Evolutionary conservation across 2,888 invertebrate species (phyloP).

Genomic region (Emmelina monodactyla): DNA sequence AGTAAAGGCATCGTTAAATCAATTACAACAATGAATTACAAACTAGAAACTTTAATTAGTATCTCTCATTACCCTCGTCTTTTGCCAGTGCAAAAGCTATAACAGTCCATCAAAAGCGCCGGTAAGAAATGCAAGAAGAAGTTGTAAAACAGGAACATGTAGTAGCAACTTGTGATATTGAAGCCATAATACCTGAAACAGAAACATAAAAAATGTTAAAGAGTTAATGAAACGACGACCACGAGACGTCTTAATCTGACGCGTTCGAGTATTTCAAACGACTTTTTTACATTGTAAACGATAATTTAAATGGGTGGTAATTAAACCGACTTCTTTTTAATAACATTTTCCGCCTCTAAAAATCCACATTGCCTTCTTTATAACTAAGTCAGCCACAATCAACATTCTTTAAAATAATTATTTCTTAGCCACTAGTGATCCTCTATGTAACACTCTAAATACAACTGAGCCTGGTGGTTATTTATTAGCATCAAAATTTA

Average conservation of each 20-base stretch:
- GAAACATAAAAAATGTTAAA: too few relatives aligned
- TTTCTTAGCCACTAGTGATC: neutral
- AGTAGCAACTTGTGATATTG: constrained; percentile 67
- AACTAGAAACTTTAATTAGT: neutral
- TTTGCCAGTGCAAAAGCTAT: constrained; percentile 62
- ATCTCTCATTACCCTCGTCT: constrained; percentile 63
- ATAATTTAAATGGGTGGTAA: neutral
- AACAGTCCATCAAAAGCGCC: constrained; percentile 67
- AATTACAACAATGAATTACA: neutral
- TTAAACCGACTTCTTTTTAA: too few relatives aligned
- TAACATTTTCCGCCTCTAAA: too few relatives aligned
- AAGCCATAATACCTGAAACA: constrained; percentile 66
- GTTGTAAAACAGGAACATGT: constrained; percentile 67
- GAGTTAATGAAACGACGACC: too few relatives aligned
- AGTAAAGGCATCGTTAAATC: neutral
- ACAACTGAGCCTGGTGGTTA: too few relatives aligned
- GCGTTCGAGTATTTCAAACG: too few relatives aligned
- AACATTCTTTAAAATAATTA: neutral
- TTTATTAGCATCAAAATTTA: too few relatives aligned
- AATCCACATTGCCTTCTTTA: too few relatives aligned
- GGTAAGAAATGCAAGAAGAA: constrained; percentile 74
- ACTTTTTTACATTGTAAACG: too few relatives aligned
- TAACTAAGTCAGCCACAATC: too few relatives aligned
- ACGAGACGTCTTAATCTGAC: too few relatives aligned
- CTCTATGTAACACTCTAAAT: too few relatives aligned